phyloP scores from a whole-genome alignment of 2,113 vertebrate species.

The Meriones unguiculatus region DNA sequence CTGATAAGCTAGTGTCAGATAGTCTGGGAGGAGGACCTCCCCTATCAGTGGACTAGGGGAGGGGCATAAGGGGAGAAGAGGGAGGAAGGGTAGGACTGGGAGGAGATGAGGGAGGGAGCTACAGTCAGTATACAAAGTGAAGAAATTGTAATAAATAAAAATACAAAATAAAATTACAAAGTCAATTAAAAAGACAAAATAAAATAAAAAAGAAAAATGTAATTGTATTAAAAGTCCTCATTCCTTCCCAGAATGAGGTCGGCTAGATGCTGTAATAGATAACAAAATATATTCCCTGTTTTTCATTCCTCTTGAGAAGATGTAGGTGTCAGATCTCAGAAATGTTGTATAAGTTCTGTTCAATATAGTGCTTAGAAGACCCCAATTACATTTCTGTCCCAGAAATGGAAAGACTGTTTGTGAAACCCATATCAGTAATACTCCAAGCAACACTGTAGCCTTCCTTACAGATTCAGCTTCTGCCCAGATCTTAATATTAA shows the following conservation, averaged over 20 bases:
- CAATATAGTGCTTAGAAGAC: background rate
- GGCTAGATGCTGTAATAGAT: background rate
- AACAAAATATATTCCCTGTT: background rate
- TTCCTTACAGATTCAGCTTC: background rate
- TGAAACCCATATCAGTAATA: background rate
- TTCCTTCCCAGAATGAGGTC: background rate
- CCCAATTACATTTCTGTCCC: background rate
- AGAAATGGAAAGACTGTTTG: constrained; percentile 29
- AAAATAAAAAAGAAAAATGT: background rate
- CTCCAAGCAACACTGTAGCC: background rate
- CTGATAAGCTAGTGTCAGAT: too few species aligned
- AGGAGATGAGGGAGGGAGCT: too few species aligned
- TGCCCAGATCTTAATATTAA: background rate
- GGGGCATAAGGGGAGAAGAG: too few species aligned
- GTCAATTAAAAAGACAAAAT: too few species aligned
- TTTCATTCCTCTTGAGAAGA: background rate
- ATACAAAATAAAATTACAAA: background rate
- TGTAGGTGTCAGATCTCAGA: background rate
- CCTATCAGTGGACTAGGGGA: too few species aligned
- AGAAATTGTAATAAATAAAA: background rate
- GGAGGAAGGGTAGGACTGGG: too few species aligned
- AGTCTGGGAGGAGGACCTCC: too few species aligned
- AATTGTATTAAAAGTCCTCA: background rate
- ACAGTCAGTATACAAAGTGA: too few species aligned
- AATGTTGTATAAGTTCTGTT: background rate